A percentile compares a stretch with the other conserved stretches of the same genome.
Conservation (phyloP, 2,797 vertebrate genomes). For the Chromis chromis region DNA sequence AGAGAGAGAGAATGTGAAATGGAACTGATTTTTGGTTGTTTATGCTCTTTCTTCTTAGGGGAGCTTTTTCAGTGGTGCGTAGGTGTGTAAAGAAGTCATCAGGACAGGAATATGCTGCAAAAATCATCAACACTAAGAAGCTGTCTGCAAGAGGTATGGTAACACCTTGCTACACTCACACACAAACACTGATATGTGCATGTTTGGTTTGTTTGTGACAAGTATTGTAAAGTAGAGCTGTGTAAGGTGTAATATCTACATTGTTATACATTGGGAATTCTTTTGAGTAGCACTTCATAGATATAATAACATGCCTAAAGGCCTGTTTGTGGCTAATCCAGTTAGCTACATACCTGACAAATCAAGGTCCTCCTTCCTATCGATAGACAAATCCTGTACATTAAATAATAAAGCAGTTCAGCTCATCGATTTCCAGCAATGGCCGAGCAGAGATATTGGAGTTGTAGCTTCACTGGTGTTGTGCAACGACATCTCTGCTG, state of each 20-base stretch:
- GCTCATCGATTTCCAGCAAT: conserved; percentile 14
- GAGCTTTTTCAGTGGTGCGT: conserved; percentile 99
- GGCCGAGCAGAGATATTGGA: conserved; percentile 7
- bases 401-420: conserved; percentile 22
- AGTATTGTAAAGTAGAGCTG: background rate
- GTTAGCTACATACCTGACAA: conserved; percentile 6
- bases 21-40: conserved; percentile 72
- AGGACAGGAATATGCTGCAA: conserved; percentile 98
- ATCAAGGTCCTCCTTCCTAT: conserved; percentile 22
- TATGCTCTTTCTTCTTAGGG: conserved; percentile 85
- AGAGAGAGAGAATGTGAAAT: conserved; percentile 56
- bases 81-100: conserved; percentile 99
- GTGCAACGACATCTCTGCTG: conserved; percentile 2
- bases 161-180: conserved; percentile 54
- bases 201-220: conserved; percentile 16
- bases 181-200: conserved; percentile 7
- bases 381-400: conserved; percentile 16
- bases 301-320: background rate
- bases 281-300: background rate
- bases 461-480: conserved; percentile 1
- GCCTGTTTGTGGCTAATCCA: conserved; percentile 1
- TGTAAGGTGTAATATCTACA: background rate
- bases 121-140: conserved; percentile 99
- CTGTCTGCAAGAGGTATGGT: conserved; percentile 95
- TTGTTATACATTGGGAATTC: background rate